Conservation (phyloP, 37 sponge, comb jelly and placozoan genomes). For the Geodia barretti region DNA sequence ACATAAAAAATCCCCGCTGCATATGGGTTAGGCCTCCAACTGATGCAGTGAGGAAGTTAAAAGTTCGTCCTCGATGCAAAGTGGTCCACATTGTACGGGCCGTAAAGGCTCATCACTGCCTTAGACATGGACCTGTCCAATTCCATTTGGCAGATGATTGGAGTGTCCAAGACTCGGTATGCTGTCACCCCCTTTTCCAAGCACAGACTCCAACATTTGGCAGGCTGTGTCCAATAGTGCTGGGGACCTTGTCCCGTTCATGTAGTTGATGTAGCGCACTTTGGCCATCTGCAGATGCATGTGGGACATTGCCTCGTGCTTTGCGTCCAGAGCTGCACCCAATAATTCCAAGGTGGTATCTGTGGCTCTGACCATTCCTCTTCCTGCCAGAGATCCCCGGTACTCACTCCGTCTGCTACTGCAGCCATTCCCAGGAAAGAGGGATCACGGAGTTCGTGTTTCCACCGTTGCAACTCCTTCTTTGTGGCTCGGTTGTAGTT, state of each 20-base stretch:
- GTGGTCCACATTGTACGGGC: constrained; percentile 17
- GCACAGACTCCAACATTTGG: too few species aligned
- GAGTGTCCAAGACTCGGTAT: not conserved
- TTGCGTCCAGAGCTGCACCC: constrained; percentile 24
- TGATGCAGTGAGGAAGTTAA: constrained; percentile 10
- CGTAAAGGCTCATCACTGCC: not conserved
- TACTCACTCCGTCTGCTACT: constrained; percentile 14
- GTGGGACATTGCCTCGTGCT: constrained; percentile 11
- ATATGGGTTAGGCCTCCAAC: constrained; percentile 25
- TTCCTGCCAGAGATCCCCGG: constrained; percentile 41
- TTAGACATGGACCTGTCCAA: not conserved
- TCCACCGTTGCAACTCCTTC: constrained; percentile 46
- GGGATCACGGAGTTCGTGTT: constrained; percentile 1
- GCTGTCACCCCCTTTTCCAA: not conserved
- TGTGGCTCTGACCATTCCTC: constrained; percentile 30
- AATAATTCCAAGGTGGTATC: constrained; percentile 44
- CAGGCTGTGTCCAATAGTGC: too few species aligned
- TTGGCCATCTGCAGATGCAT: constrained; percentile 2
- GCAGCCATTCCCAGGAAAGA: constrained; percentile 48
- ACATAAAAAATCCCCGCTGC: too few species aligned
- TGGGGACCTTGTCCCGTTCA: too few species aligned
- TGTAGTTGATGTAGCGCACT: too few species aligned
- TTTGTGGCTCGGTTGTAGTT: constrained; percentile 3
- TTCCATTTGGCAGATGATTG: not conserved
- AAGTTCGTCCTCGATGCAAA: constrained; percentile 14